A percentile compares a stretch with the other conserved stretches of the same genome.
Conservation (phyloP, 2,888 invertebrate genomes). For the Heliothis peltigera region DNA sequence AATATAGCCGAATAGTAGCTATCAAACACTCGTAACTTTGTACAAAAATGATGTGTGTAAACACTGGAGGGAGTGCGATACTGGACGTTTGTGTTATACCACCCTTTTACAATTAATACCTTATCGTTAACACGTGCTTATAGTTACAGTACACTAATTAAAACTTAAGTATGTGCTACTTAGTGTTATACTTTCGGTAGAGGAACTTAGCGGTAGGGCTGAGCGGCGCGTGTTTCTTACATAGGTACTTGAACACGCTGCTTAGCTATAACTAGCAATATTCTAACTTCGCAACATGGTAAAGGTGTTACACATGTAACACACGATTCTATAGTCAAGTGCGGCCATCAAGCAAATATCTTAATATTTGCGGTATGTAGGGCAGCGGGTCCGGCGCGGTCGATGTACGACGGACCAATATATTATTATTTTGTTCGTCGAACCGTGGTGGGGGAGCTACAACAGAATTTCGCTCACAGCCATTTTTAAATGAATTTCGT, state of each 20-base stretch:
- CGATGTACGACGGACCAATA: slow-evolving; percentile 68
- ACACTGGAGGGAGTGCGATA: slow-evolving; percentile 90
- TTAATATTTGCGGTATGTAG: slow-evolving; percentile 60
- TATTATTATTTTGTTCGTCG: slow-evolving; percentile 78
- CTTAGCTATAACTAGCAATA: slow-evolving; percentile 18
- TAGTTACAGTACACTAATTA: slow-evolving; percentile 55
- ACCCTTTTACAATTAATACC: slow-evolving; percentile 77
- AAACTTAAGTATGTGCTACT: slow-evolving; percentile 47
- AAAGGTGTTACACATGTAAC: slow-evolving; percentile 22
- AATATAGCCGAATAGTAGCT: slow-evolving; percentile 78
- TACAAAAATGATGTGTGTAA: slow-evolving; percentile 87
- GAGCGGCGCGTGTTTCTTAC: slow-evolving; percentile 20
- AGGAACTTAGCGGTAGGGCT: slow-evolving; percentile 50
- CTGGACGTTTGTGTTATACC: slow-evolving; percentile 86
- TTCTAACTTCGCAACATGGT: not conserved
- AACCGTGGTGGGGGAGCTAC: slow-evolving; percentile 74
- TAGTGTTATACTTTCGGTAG: slow-evolving; percentile 40
- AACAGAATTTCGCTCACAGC: slow-evolving; percentile 74
- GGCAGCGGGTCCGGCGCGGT: slow-evolving; percentile 46
- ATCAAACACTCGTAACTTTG: slow-evolving; percentile 81
- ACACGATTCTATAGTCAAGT: slow-evolving; percentile 21
- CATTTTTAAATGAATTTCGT: slow-evolving; percentile 78
- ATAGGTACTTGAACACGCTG: slow-evolving; percentile 13
- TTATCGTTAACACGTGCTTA: slow-evolving; percentile 65
- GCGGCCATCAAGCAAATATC: slow-evolving; percentile 46